Conservation (phyloP, 2,888 invertebrate species). For the Hemaris fuciformis region DNA sequence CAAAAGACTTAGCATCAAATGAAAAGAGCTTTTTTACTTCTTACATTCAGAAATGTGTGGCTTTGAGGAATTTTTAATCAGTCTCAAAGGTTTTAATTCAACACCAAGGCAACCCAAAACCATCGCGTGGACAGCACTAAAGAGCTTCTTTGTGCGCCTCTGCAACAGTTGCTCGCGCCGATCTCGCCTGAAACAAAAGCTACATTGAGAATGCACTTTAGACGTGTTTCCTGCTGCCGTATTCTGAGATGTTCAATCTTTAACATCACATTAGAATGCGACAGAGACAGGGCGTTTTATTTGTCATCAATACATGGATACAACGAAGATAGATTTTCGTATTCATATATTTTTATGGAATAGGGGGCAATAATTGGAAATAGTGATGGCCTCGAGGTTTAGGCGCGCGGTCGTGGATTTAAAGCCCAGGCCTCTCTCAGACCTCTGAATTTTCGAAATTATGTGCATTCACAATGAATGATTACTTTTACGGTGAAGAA, state of each 20-base stretch:
- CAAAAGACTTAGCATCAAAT: not conserved
- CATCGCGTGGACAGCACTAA: not conserved
- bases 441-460: no score
- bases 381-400: no score
- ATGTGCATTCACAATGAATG: no score
- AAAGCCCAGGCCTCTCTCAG: no score
- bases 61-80: constrained; percentile 7
- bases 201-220: constrained; percentile 42
- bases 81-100: constrained; percentile 9
- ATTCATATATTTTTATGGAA: no score
- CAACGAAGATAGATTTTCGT: no score
- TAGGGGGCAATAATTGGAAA: no score
- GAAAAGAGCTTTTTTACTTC: not conserved
- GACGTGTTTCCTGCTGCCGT: constrained; percentile 32
- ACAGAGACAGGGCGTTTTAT: not conserved
- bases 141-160: not conserved
- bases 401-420: no score
- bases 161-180: constrained; percentile 33
- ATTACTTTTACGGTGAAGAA: no score
- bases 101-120: constrained; percentile 13
- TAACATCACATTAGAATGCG: not conserved
- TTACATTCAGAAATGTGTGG: not conserved
- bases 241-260: constrained; percentile 25
- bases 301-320: not conserved
- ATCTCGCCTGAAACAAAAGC: constrained; percentile 39